phyloP scores from a whole-genome alignment of 1,140 invertebrate species.

The Patella vulgata region DNA sequence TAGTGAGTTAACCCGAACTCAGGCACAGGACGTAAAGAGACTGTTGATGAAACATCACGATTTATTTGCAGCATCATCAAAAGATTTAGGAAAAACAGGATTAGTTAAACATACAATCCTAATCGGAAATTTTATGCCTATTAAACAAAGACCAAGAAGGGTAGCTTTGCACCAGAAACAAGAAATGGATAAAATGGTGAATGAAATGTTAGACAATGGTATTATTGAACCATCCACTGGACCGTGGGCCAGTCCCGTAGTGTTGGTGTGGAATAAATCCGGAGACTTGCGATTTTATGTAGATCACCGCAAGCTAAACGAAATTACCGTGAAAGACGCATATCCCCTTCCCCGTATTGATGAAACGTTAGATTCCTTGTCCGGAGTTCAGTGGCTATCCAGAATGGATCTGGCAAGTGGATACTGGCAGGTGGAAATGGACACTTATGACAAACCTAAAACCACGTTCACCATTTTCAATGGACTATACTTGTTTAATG shows the following conservation, averaged over 20 bases:
- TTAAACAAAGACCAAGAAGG: conserved; percentile 20
- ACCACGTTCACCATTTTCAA: conserved; percentile 37
- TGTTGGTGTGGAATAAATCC: conserved; percentile 70
- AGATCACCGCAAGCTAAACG: conserved; percentile 68
- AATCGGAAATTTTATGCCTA: conserved; percentile 23
- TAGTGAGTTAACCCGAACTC: conserved; percentile 7
- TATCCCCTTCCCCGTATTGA: conserved; percentile 66
- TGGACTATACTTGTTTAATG: conserved; percentile 32
- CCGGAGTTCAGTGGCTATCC: conserved; percentile 59
- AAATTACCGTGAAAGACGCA: conserved; percentile 41
- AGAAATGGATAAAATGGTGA: conserved; percentile 18
- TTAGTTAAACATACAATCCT: conserved; percentile 32
- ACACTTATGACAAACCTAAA: conserved; percentile 28
- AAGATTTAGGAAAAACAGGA: conserved; percentile 24
- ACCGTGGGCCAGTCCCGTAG: conserved; percentile 45
- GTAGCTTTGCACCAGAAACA: conserved; percentile 21
- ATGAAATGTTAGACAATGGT: conserved; percentile 30
- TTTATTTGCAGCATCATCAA: conserved; percentile 24
- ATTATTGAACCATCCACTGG: conserved; percentile 39
- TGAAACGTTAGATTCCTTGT: conserved; percentile 60
- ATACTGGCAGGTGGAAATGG: conserved; percentile 66
- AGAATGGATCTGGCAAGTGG: conserved; percentile 68
- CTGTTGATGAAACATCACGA: conserved; percentile 22
- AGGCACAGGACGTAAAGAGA: background rate
- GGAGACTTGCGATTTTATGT: conserved; percentile 64